Evolutionary conservation across 2,797 vertebrate genomes (phyloP).

Genomic region (Garrulus glandarius): DNA sequence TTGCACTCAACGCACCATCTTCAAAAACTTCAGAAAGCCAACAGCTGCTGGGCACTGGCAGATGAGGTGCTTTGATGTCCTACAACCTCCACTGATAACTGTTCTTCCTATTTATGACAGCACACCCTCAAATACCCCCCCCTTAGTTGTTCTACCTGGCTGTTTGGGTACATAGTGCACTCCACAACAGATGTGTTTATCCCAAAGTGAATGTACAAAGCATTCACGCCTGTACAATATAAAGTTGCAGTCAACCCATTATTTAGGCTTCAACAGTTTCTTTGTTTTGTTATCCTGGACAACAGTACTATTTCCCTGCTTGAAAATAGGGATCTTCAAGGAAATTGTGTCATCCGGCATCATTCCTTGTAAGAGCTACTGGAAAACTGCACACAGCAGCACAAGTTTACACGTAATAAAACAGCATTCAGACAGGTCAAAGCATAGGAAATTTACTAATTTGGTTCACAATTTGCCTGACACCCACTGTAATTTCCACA

Average conservation of each 20-base stretch:
- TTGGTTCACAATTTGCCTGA: background rate
- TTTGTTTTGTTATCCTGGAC: background rate
- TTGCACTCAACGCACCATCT: background rate
- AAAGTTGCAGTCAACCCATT: background rate
- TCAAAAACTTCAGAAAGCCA: background rate
- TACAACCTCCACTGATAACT: background rate
- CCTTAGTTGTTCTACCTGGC: background rate
- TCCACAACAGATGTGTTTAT: background rate
- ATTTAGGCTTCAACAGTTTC: background rate
- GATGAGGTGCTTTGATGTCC: background rate
- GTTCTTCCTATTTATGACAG: rapidly evolving
- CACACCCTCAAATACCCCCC: background rate
- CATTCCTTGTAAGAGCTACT: background rate
- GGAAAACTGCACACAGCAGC: background rate
- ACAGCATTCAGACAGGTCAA: background rate
- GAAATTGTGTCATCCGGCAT: background rate
- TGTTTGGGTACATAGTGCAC: rapidly evolving
- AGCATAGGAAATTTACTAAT: background rate
- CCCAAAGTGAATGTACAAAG: background rate
- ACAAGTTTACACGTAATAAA: background rate
- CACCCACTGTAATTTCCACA: background rate
- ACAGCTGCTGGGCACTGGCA: background rate
- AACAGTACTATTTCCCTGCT: background rate
- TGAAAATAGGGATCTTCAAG: background rate
- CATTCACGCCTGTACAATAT: background rate